Percentiles rank a stretch among this genome's conserved stretches.
Conservation (phyloP, 2,113 vertebrate species). For the Clarias macrocephalus region DNA sequence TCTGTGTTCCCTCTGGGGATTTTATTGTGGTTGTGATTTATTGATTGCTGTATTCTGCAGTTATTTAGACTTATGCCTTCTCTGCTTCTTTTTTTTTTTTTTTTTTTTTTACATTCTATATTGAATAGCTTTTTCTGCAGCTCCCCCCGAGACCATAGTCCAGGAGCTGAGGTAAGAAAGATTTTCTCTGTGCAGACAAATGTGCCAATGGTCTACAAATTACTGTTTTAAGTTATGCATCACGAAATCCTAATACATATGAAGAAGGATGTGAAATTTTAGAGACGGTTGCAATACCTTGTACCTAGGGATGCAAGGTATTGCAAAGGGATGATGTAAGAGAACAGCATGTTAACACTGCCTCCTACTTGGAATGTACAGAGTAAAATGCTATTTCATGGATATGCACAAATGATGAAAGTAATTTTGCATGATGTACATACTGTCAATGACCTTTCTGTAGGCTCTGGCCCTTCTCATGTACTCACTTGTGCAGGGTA, state of each 20-base stretch:
- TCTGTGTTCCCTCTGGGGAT: slow-evolving; percentile 60
- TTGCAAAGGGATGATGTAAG: too few relatives aligned
- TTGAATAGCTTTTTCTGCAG: slow-evolving; percentile 54
- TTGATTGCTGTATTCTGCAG: slow-evolving; percentile 68
- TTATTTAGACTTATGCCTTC: slow-evolving; percentile 53
- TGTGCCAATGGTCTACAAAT: not conserved
- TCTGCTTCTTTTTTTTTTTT: slow-evolving; percentile 67
- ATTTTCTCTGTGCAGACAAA: slow-evolving; percentile 13
- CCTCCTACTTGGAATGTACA: not conserved
- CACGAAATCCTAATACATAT: not conserved
- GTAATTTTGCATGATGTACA: slow-evolving; percentile 27
- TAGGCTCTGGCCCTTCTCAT: not conserved
- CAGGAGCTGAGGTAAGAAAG: slow-evolving; percentile 91
- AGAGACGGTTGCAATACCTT: not conserved
- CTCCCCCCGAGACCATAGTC: slow-evolving; percentile 83
- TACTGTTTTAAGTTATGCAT: slow-evolving; percentile 8
- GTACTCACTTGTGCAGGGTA: not conserved
- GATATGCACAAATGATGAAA: slow-evolving; percentile 26
- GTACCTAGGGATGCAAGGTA: not conserved
- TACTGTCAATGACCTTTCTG: slow-evolving; percentile 5
- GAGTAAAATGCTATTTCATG: slow-evolving; percentile 14
- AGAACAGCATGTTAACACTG: not conserved
- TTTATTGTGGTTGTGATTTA: slow-evolving; percentile 70
- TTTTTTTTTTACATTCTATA: slow-evolving; percentile 60
- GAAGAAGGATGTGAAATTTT: not conserved